Percentiles rank a stretch among this genome's conserved stretches.
These are phyloP conservation scores for Macrobrachium rosenbergii DNA, from an alignment of 1,140 invertebrate species.

Conservation along the genomic window DNA sequence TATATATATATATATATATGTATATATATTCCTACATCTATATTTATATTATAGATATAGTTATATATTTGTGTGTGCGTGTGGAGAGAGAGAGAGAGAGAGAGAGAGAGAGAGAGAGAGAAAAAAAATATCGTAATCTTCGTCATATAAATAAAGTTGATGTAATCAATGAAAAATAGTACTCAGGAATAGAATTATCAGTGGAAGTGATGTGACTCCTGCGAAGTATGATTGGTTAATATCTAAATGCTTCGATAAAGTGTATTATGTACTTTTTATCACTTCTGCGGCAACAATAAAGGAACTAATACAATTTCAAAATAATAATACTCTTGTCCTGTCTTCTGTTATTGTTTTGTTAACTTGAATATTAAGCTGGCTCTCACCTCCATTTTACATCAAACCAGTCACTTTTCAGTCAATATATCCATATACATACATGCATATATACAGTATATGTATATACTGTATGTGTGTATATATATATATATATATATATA, in stretches of 20 bases:
- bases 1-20: too few species aligned
- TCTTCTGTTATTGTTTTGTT: too few species aligned
- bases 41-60: too few species aligned
- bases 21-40: too few species aligned
- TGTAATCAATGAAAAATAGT: neutral
- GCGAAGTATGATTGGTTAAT: too few species aligned
- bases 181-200: neutral
- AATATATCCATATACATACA: neutral
- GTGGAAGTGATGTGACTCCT: neutral
- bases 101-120: constrained; percentile 36
- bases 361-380: neutral
- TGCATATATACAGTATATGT: neutral
- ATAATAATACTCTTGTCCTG: too few species aligned
- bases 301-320: too few species aligned
- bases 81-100: constrained; percentile 25
- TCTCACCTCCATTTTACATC: neutral
- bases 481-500: neutral
- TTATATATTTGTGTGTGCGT: too few species aligned
- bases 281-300: too few species aligned
- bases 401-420: neutral
- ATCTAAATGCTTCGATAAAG: too few species aligned
- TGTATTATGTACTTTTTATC: too few species aligned
- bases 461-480: neutral
- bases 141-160: constrained; percentile 1
- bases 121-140: constrained; percentile 19